Evolutionary conservation across 2,888 invertebrate species (phyloP), one percentile per base, ranked within the genome.

Genomic region (Marasmarcha lunaedactyla): DNA sequence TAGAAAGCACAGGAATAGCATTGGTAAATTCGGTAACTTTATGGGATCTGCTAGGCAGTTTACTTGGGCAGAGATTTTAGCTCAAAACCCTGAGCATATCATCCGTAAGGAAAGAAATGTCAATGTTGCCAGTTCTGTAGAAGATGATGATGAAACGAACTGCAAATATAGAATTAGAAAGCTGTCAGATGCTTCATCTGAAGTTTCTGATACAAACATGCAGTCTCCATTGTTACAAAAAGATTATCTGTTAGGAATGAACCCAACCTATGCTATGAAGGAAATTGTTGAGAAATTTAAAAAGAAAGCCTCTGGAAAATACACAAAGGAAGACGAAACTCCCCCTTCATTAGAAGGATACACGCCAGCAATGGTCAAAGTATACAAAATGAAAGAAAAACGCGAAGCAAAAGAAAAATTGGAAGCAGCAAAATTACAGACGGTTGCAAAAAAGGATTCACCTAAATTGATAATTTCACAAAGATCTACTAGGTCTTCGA

Each of bases 261-360:
- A 87, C 53, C 90, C 90, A 0, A 92, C 91, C 1, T 87, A 88
- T 36, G 90, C 90, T 1, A 92, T 92, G 91, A 74, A 88, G 45
- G 87, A 88, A 47, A 87, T 91, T 1, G 70, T 89, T 40, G 84
- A 87, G 30, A 86, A 79, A 54, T 87, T 87, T 51, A 86, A 86
- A 49, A 88, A 88, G 42, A 86, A 85, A 57, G 57, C 68, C 13
- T 42, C 67, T 0, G 71, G 72, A 0, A 71, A 69, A 57, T 37
- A 41, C 3, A n/a, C 35, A 10, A 76, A 70, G 47, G 74, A 71
- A 20, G 72, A 71, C 40, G 70, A 70, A 6, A 30, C 38, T 6
- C 42, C 48, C 2, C 53, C 60, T 20, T 55, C 52, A 1, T 51
- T 72, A 13, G 59, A 67, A 49, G 79, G 81, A 0, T 87, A 86